Evolutionary conservation across 1,140 invertebrate species (phyloP), one percentile per base, ranked within the genome.

Genomic region (Drosophila tristis): DNA sequence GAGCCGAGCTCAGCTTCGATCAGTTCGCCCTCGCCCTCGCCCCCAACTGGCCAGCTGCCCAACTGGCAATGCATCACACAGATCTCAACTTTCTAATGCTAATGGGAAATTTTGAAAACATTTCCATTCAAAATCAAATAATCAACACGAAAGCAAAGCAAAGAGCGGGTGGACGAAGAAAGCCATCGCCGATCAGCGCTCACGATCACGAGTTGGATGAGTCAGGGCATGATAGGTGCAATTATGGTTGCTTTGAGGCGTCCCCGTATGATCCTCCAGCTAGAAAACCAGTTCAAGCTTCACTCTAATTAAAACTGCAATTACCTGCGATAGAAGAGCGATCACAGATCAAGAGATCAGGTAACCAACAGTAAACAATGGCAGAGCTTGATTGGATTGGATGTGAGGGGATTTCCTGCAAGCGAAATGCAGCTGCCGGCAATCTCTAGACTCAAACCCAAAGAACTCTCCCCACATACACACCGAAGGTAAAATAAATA

Each of bases 51-150:
- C 44, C 29, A 15, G 2, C 35, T 39, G 35, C 11, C 35, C 29
- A 63, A 4, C 31, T 25, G 50, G 42, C 42, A 47, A 39, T 54
- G 61, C 49, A 68, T 15, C 53, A 25, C 5, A 29, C 26, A 54
- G 49, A 60, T 54, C 23, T 42, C 50, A 86, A 85, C 80, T 85
- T 85, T 85, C 80, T 85, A 85, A 80, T 86, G 80, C 81, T 80
- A 80, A 75, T 76, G 58, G 76, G 57, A 85, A 74, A 79, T 47
- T 55, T 74, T 54, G 42, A 63, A 79, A 86, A 86, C 56, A 68
- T 85, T 86, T 85, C 81, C 81, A 85, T 65, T 54, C 8, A 66
- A 81, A 71, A 66, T 63, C 65, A 78, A 85, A 62, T 47, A 29
- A 45, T 45, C 7, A 44, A 39, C 35, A 39, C 7, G 5, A 16